phyloP scores from a whole-genome alignment of 92 coral and sea anemone species.

The Bergia sp. region DNA sequence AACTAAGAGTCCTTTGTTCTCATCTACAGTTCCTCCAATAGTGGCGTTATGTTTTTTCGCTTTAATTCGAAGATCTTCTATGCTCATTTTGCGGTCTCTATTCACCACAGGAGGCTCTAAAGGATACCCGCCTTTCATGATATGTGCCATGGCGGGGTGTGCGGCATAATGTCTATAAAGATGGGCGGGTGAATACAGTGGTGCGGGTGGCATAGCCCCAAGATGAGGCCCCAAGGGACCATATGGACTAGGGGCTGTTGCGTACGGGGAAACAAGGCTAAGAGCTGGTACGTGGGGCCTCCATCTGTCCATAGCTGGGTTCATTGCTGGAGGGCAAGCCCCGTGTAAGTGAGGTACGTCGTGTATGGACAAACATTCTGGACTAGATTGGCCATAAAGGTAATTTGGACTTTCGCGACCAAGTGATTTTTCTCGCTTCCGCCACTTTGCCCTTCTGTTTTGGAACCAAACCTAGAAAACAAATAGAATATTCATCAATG shows the following conservation, averaged over 20 bases:
- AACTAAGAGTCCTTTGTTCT: constrained; percentile 27
- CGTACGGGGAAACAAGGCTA: constrained; percentile 87
- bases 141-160: constrained; percentile 76
- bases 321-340: constrained; percentile 52
- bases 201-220: constrained; percentile 50
- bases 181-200: constrained; percentile 68
- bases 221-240: constrained; percentile 74
- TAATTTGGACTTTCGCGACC: constrained; percentile 97
- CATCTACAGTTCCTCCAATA: constrained; percentile 17
- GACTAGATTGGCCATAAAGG: constrained; percentile 67
- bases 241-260: constrained; percentile 77
- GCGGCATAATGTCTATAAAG: constrained; percentile 69
- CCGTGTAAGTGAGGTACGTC: constrained; percentile 72
- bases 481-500: not conserved
- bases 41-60: constrained; percentile 73
- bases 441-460: constrained; percentile 98
- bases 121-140: constrained; percentile 59
- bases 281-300: constrained; percentile 88
- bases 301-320: constrained; percentile 76
- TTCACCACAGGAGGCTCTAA: constrained; percentile 58
- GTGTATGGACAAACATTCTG: constrained; percentile 64
- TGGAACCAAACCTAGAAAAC: constrained; percentile 94
- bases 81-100: constrained; percentile 76
- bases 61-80: constrained; percentile 80
- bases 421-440: constrained; percentile 94